Percentiles rank a stretch among this genome's conserved stretches.
These are phyloP conservation scores for Clamator glandarius DNA, from an alignment of 2,797 vertebrate genomes.

Conservation along the genomic window DNA sequence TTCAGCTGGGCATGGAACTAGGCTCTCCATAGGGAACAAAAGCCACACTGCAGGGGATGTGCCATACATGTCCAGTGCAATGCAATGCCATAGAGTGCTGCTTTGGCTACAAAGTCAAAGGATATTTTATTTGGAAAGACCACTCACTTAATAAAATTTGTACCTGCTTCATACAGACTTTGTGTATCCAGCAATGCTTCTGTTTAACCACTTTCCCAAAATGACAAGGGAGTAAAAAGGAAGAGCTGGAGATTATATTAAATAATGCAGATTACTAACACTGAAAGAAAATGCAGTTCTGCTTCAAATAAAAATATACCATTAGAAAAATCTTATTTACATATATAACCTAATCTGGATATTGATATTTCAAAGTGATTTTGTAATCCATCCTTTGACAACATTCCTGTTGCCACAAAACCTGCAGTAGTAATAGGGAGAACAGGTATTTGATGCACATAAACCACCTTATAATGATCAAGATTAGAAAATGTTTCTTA, in stretches of 20 bases:
- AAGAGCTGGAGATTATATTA: background rate
- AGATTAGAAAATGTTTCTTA: background rate
- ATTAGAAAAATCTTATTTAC: background rate
- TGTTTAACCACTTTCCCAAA: background rate
- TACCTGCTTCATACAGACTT: background rate
- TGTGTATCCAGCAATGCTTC: background rate
- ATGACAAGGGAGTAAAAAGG: background rate
- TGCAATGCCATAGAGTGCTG: accelerated
- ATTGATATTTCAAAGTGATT: background rate
- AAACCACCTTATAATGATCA: background rate
- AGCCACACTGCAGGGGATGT: accelerated
- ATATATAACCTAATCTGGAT: background rate
- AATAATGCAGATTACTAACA: background rate
- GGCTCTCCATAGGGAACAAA: background rate
- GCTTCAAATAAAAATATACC: background rate
- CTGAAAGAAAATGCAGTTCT: background rate
- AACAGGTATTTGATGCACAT: background rate
- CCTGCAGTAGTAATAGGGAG: background rate
- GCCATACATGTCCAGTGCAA: background rate
- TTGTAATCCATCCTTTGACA: background rate
- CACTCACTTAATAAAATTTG: background rate
- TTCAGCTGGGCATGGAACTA: background rate
- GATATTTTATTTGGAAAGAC: background rate
- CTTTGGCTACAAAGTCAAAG: background rate
- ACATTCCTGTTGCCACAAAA: background rate